Evolutionary conservation across 2,113 vertebrate genomes (phyloP), one percentile per base, ranked within the genome.

Genomic region (Microcebus murinus): DNA sequence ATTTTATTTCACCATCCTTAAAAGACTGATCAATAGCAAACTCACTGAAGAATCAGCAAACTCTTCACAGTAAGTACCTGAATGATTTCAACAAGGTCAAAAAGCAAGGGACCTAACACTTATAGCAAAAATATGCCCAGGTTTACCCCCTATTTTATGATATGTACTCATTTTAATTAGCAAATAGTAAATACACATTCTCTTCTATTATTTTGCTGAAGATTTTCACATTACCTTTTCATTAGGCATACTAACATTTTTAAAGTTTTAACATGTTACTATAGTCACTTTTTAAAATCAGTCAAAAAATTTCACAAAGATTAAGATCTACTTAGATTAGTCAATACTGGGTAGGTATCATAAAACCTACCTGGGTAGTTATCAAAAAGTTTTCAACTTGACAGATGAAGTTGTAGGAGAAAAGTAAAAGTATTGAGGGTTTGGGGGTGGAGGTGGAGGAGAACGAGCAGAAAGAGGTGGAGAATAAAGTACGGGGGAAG

Each of bases 221-320:
- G 27, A 92, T 61, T 81, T 71, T 63, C 39, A 86, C 6, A 9
- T 7, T 11, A 18, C 4, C 31, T 71, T 95, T 74, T 90, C 6
- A 70, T n/a, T 36, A 71, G 14, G 76, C 31, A 70, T 68, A 70
- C 25, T 77, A 73, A 65, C 21, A 61, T n/a, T 50, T 91, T 74
- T 27, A 27, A 96, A 93, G 17, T 67, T 34, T 93, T 73, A 68
- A 71, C 48, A 83, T 57, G 3, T 9, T 74, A 68, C 17, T 50
- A 12, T 3, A 57, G 31, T 8, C 45, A 39, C 21, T 83, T 82
- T 94, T 74, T 50, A 76, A 25, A 59, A 83, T 59, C 36, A 77
- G 13, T 87, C 63, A 21, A 80, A 97, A n/a, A 82, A 94, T 68
- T 94, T 92, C 31, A 73, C 59, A 67, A 81, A 81, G 48, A 61